These are phyloP conservation scores for Antheraea pernyi DNA, from an alignment of 1,140 invertebrate species.

Conservation along the genomic window DNA sequence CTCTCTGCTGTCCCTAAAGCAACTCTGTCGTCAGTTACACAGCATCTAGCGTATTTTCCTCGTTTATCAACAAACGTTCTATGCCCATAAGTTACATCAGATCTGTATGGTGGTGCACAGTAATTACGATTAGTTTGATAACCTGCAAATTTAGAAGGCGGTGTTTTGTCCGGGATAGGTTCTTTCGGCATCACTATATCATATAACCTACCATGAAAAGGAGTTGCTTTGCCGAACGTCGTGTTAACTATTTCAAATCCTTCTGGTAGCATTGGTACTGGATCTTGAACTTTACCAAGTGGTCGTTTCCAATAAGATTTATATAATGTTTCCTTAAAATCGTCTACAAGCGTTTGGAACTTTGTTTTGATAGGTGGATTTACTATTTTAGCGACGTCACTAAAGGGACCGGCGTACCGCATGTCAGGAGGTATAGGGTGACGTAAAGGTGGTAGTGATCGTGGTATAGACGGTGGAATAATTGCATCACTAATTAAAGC, in stretches of 20 bases:
- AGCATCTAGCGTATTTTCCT: conserved; percentile 68
- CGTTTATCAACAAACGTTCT: conserved; percentile 68
- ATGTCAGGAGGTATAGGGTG: conserved; percentile 47
- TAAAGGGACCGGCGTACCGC: conserved; percentile 48
- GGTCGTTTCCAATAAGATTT: conserved; percentile 76
- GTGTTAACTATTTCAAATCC: conserved; percentile 64
- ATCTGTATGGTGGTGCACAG: conserved; percentile 48
- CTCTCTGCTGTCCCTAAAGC: conserved; percentile 43
- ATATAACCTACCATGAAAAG: conserved; percentile 51
- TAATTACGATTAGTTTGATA: conserved; percentile 67
- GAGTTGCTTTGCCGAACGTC: conserved; percentile 71
- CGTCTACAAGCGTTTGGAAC: conserved; percentile 73
- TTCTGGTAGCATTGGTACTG: conserved; percentile 71
- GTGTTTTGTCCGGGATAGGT: conserved; percentile 56
- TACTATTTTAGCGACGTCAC: conserved; percentile 46
- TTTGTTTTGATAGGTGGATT: conserved; percentile 70
- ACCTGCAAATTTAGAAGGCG: conserved; percentile 56
- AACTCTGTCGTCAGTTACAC: conserved; percentile 66
- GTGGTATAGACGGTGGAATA: conserved; percentile 48
- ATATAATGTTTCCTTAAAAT: conserved; percentile 77
- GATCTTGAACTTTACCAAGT: conserved; percentile 66
- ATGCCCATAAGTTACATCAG: conserved; percentile 66
- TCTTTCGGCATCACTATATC: conserved; percentile 62
- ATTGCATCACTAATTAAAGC: conserved; percentile 72
- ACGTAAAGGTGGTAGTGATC: conserved; percentile 52